A percentile compares a stretch with the other conserved stretches of the same genome.
Conservation (phyloP, 2,888 invertebrate species). For the Zygogramma bicolorata region DNA sequence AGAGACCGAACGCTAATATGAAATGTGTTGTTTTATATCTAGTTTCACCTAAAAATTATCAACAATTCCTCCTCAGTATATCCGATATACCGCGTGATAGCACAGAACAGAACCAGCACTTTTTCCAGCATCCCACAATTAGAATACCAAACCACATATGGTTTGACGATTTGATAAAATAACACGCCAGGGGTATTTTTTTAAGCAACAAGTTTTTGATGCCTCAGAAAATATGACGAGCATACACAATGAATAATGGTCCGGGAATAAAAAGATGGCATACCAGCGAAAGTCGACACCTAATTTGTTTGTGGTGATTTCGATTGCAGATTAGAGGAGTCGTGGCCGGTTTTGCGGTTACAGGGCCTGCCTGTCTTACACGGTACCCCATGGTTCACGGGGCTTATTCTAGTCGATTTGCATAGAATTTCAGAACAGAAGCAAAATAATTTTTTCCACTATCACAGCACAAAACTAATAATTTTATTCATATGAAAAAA, state of each 20-base stretch:
- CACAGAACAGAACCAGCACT: neutral
- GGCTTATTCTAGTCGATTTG: neutral
- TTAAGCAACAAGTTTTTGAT: neutral
- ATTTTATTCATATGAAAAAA: too few species aligned
- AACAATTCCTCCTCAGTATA: neutral
- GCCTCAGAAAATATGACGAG: neutral
- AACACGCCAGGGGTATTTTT: conserved; percentile 3
- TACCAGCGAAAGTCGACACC: neutral
- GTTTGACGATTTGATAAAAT: neutral
- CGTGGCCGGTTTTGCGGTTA: conserved; percentile 1
- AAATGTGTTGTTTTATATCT: neutral
- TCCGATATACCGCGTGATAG: neutral
- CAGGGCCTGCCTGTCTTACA: neutral
- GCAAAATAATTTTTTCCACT: too few species aligned
- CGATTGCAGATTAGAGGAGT: conserved; percentile 1
- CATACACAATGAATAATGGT: neutral
- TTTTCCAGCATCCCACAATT: neutral
- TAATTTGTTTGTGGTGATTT: neutral
- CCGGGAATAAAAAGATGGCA: neutral
- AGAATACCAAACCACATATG: neutral
- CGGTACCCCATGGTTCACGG: neutral
- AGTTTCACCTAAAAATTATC: neutral
- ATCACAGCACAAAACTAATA: too few species aligned
- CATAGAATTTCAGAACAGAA: too few species aligned
- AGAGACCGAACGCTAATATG: neutral